Conservation (phyloP, 2,113 vertebrate genomes). For the Pangasianodon hypophthalmus region DNA sequence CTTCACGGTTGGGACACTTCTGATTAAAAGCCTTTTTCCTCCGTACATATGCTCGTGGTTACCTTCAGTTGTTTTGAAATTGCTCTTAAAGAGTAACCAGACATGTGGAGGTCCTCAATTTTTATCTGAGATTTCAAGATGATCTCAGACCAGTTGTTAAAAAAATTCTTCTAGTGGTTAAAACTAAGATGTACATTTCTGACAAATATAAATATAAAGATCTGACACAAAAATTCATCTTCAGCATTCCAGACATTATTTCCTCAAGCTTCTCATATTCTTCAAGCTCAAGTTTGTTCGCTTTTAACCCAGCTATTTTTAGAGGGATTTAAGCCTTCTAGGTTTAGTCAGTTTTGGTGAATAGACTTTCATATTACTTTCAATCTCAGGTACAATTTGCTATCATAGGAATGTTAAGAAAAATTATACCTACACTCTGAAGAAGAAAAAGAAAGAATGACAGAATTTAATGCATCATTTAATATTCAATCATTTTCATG, state of each 20-base stretch:
- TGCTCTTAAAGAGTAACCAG: neutral
- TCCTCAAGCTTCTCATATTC: neutral
- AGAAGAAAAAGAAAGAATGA: neutral
- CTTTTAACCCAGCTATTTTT: neutral
- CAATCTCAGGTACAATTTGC: neutral
- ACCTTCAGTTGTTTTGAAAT: neutral
- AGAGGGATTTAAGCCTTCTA: neutral
- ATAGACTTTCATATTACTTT: neutral
- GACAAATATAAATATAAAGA: neutral
- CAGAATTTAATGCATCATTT: neutral
- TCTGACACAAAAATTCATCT: neutral
- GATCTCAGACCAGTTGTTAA: neutral
- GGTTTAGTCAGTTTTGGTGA: neutral
- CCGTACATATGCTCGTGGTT: neutral
- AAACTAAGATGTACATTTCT: neutral
- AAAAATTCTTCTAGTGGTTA: neutral
- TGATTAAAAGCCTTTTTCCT: neutral
- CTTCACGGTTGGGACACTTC: neutral
- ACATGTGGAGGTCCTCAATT: neutral
- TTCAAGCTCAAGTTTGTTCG: neutral
- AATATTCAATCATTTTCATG: neutral
- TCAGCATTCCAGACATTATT: neutral
- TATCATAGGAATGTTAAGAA: neutral
- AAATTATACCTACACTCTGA: too few relatives aligned
- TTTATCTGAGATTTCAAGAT: neutral